These are phyloP conservation scores for Hystrix cristata DNA, from an alignment of 2,113 vertebrate species.

Conservation along the genomic window DNA sequence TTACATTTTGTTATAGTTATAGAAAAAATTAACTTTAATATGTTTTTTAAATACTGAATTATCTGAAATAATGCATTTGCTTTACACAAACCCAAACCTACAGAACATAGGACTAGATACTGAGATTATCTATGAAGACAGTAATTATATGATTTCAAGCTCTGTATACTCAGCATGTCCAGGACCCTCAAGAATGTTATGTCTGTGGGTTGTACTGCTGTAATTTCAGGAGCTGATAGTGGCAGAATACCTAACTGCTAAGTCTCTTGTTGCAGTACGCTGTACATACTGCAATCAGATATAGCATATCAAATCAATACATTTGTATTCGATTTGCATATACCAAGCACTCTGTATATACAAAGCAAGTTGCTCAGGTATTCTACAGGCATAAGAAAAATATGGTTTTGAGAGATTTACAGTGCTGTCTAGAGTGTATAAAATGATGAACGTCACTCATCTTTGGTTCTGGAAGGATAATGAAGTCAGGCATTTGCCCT, in stretches of 20 bases:
- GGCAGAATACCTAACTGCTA: not conserved
- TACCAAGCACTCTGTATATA: not conserved
- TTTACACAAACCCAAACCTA: conserved; percentile 33
- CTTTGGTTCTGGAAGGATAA: not conserved
- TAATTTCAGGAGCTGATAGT: not conserved
- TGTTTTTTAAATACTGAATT: not conserved
- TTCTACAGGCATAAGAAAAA: not conserved
- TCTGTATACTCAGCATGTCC: not conserved
- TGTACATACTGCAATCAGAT: not conserved
- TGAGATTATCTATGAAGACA: not conserved
- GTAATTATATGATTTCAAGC: not conserved
- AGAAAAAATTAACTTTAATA: not conserved
- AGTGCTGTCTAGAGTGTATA: not conserved
- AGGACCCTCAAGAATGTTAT: not conserved
- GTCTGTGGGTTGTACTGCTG: not conserved
- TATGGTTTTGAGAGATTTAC: not conserved
- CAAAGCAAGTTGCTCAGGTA: conserved; percentile 38
- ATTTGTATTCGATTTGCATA: conserved; percentile 26
- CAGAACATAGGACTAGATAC: conserved; percentile 1
- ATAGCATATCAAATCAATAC: not conserved
- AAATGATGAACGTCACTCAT: not conserved
- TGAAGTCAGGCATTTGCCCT: conserved; percentile 25
- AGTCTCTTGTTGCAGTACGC: not conserved
- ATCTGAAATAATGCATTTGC: conserved; percentile 33
- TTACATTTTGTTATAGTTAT: conserved; percentile 4